A percentile compares a stretch with the other conserved stretches of the same genome.
These are phyloP conservation scores for Macrosteles quadrilineatus DNA, from an alignment of 1,140 invertebrate species.

Conservation along the genomic window DNA sequence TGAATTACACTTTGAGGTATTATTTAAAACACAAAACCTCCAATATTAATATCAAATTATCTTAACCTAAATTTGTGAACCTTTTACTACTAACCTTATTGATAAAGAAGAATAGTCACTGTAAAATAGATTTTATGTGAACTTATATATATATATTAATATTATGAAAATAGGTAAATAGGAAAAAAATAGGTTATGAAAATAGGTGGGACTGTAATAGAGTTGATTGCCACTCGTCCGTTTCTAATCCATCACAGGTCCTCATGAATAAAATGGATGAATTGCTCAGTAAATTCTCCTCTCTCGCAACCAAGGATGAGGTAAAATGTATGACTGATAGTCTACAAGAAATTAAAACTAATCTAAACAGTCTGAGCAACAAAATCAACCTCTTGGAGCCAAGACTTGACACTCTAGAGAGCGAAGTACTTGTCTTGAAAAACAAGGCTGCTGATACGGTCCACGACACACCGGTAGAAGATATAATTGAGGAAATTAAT, in stretches of 20 bases:
- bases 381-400: slow-evolving; percentile 1
- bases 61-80: too few relatives aligned
- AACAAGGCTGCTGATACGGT: not conserved
- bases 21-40: too few relatives aligned
- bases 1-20: too few relatives aligned
- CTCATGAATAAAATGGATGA: not conserved
- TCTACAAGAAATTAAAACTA: slow-evolving; percentile 6
- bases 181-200: too few relatives aligned
- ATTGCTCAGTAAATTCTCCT: not conserved
- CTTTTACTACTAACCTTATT: too few relatives aligned
- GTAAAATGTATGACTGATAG: not conserved
- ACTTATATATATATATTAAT: too few relatives aligned
- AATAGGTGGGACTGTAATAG: not conserved
- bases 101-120: too few relatives aligned
- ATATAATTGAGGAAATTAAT: slow-evolving; percentile 1
- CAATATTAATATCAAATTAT: too few relatives aligned
- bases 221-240: not conserved
- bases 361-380: not conserved
- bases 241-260: not conserved
- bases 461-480: not conserved
- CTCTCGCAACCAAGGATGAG: not conserved
- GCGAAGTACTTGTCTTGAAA: not conserved
- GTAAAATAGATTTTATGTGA: too few relatives aligned
- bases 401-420: not conserved
- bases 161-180: too few relatives aligned